These are phyloP conservation scores for Euclidia mi DNA, from an alignment of 2,888 invertebrate species.

Conservation along the genomic window DNA sequence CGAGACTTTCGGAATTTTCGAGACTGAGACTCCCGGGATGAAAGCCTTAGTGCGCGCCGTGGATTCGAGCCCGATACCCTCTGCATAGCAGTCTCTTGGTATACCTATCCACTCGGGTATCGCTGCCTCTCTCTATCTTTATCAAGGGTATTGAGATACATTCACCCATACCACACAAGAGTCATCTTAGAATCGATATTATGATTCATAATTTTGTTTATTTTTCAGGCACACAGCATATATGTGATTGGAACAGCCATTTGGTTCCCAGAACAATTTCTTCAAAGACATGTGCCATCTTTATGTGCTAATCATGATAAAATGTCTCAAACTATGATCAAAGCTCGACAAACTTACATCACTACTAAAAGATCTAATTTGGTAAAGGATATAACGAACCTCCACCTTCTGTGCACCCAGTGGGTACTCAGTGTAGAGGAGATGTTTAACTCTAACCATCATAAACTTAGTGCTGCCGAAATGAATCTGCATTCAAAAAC, in stretches of 20 bases:
- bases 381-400: slow-evolving; percentile 90
- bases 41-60: no score
- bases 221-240: slow-evolving; percentile 92
- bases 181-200: not conserved
- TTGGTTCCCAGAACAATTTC: slow-evolving; percentile 96
- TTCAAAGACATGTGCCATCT: slow-evolving; percentile 91
- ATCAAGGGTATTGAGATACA: no score
- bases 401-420: slow-evolving; percentile 72
- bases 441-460: slow-evolving; percentile 73
- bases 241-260: slow-evolving; percentile 94
- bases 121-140: no score
- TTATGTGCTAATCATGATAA: slow-evolving; percentile 87
- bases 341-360: slow-evolving; percentile 89
- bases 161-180: not conserved
- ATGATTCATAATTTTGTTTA: not conserved
- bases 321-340: slow-evolving; percentile 80
- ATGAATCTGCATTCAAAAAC: slow-evolving; percentile 82
- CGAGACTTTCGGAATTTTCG: no score
- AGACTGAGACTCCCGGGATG: no score
- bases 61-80: no score
- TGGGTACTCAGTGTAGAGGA: slow-evolving; percentile 82
- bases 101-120: no score
- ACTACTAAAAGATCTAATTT: slow-evolving; percentile 90
- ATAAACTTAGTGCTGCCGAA: slow-evolving; percentile 81
- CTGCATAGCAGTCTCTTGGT: no score